Evolutionary conservation across 1,140 invertebrate species (phyloP), one percentile per base, ranked within the genome.

Genomic region (Planococcus citri): DNA sequence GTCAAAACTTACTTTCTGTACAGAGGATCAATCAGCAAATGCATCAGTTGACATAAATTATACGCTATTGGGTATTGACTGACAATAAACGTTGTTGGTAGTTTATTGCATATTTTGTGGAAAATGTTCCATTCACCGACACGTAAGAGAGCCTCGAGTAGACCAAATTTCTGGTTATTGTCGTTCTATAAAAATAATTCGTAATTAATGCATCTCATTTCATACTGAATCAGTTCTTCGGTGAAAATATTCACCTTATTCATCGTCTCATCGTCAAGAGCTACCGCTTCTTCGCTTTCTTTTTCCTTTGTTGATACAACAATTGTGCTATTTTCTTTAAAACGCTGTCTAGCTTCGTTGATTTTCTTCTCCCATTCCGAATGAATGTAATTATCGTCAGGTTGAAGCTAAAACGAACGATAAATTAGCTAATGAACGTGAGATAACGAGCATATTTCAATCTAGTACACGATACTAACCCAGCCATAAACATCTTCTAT

Each of bases 61-160:
- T 84, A 78, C 12, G 92, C 88, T 21, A 97, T 89, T 22, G 90
- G 86, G 71, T 84, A 82, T 75, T 93, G 85, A 72, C 90, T 87
- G 0, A 90, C 83, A 12, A 90, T 83, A 77, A 86, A 90, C 77
- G 86, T 86, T 60, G 92, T 88, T 1, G 95, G 95, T 70, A 97
- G 82, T 69, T 86, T 83, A 70, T 86, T 86, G 22, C 94, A 87
- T 38, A 98, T 81, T 68, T 83, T 82, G 69, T 87, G 81, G 9
- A 91, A 93, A 75, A 90, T 88, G 12, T 87, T 83, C 95, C 95
- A 98, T 74, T 92, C 91, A 21, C 92, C 95, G 72, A 97, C 85
- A 73, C 87, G 84, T 3, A 98, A 77, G 3, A 98, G 78, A 1
- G 93, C 93, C 78, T 95, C 90, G 76, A 91, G 90, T 4, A 99